Base-by-base conservation (phyloP, 2,888 invertebrate species). In the Mylabris sibirica region DNA sequence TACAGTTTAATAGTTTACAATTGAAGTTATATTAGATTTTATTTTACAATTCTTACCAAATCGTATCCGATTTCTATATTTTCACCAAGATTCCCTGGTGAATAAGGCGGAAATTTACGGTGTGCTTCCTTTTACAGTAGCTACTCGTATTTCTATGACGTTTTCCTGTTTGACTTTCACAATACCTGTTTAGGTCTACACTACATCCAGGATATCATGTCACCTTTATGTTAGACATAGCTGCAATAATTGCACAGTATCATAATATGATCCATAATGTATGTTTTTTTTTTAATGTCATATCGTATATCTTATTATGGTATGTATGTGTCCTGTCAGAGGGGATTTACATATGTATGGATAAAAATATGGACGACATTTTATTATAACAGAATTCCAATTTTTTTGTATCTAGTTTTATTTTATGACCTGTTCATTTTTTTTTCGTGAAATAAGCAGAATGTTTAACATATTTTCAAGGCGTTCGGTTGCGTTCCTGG, bases 111-210 rank as follows among this genome's bases (percentile, higher is more conserved):
- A 24, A 53, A 53, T 53, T 53, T 24, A 53, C 24, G 24, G 22
- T 12, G 24, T 24, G 24, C 12, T 53, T 24, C 53, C 53, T 22
- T 53, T 24, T 20, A 57, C 24, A 57, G 14, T 14, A 57, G 0
- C 53, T 53, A 26, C 57, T 57, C 57, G 26, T 26, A 57, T 57
- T 57, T 57, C 57, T 14, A 20, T 53, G 26, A 57, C 57, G 26
- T 57, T 57, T n/a, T 57, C 57, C 57, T 14, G 14, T 57, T 57
- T 22, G 24, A 57, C 22, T 53, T 20, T 24, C 22, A 24, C 11
- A 53, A 53, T 12, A 53, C 20, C 20, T 44, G 6, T 3, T 22
- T 53, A 12, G 5, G 1, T 57, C 22, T 26, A 57, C 11, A 30
- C 30, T 30, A 20, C 14, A 57, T 6, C 26, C 4, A 26, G 24